Evolutionary conservation across 2,113 vertebrate genomes (phyloP).

Genomic region (Puntigrus tetrazona): DNA sequence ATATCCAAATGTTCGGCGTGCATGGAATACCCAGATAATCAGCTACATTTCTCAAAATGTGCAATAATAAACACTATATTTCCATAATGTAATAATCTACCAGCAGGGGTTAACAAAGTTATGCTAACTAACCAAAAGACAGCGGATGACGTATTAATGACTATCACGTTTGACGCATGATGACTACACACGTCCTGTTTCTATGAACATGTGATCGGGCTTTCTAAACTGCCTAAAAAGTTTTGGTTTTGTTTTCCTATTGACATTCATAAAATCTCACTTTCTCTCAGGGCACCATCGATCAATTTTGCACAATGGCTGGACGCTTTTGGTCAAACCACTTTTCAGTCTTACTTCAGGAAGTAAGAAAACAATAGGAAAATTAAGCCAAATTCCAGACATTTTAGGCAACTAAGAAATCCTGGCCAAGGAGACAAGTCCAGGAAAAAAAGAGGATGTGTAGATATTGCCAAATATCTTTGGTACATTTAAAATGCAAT

Average conservation of each 20-base stretch:
- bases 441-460: background rate
- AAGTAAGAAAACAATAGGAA: background rate
- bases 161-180: no score
- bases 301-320: background rate
- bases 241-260: background rate
- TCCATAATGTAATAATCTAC: background rate
- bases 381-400: background rate
- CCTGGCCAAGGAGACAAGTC: background rate
- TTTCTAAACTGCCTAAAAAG: no score
- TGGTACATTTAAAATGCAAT: background rate
- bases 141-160: background rate
- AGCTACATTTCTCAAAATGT: background rate
- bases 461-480: background rate
- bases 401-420: background rate
- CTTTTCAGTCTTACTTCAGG: background rate
- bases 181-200: no score
- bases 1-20: background rate
- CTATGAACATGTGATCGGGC: no score
- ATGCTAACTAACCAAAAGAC: background rate
- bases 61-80: background rate
- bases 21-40: background rate
- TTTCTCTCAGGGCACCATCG: background rate
- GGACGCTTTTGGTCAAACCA: background rate
- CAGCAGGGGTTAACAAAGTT: background rate
- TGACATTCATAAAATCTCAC: background rate